Percentiles rank a stretch among this genome's conserved stretches.
phyloP scores from a whole-genome alignment of 1,140 invertebrate species.

The Carposina sasakii region DNA sequence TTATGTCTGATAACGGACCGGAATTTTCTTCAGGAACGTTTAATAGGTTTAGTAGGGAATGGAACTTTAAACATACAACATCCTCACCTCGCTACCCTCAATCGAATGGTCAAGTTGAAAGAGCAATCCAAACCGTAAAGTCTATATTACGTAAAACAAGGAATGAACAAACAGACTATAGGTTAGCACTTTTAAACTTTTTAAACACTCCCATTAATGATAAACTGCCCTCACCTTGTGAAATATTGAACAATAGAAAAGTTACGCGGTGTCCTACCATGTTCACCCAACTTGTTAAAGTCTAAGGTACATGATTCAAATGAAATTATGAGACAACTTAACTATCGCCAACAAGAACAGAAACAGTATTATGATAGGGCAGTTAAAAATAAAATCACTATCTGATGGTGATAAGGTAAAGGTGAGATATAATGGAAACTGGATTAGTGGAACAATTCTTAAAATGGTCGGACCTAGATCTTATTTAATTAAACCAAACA shows the following conservation, averaged over 20 bases:
- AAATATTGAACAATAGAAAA: conserved; percentile 12
- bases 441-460: no score
- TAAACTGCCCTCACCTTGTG: conserved; percentile 11
- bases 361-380: conserved; percentile 12
- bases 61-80: conserved; percentile 43
- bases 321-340: neutral
- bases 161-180: conserved; percentile 17
- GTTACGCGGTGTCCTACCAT: conserved; percentile 4
- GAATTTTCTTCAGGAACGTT: conserved; percentile 59
- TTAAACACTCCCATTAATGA: conserved; percentile 24
- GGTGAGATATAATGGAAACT: no score
- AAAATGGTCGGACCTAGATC: no score
- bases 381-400: no score
- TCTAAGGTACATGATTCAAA: conserved; percentile 10
- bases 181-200: conserved; percentile 31
- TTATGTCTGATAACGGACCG: conserved; percentile 59
- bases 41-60: conserved; percentile 42
- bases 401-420: no score
- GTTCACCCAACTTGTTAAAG: neutral
- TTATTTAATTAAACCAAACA: no score
- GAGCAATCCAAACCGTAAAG: conserved; percentile 33
- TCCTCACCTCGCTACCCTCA: conserved; percentile 50
- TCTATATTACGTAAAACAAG: conserved; percentile 27
- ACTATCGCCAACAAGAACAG: neutral
- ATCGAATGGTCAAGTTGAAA: conserved; percentile 59